Conservation (phyloP, 2,888 invertebrate genomes). For the Amorpha juglandis region DNA sequence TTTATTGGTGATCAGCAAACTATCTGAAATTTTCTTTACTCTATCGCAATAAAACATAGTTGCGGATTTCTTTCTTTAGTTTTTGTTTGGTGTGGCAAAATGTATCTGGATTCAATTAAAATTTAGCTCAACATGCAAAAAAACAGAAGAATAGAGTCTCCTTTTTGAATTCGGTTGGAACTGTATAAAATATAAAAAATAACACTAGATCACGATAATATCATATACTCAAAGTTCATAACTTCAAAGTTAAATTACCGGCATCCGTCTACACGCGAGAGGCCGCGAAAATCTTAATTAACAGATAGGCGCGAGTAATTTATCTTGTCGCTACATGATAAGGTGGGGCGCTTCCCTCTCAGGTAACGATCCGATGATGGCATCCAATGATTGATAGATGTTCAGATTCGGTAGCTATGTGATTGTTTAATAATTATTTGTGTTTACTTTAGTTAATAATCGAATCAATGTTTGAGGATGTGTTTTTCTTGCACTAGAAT, state of each 20-base stretch:
- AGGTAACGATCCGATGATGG: constrained; percentile 54
- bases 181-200: neutral
- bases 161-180: too few species aligned
- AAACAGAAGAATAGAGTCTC: too few species aligned
- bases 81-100: neutral
- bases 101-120: neutral
- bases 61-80: constrained; percentile 2
- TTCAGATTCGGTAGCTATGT: constrained; percentile 36
- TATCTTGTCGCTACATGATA: constrained; percentile 72
- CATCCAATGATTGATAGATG: constrained; percentile 50
- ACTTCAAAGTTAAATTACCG: constrained; percentile 76
- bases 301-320: constrained; percentile 78
- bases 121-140: too few species aligned
- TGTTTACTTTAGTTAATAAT: constrained; percentile 23
- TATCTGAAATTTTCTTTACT: constrained; percentile 55
- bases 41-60: constrained; percentile 19
- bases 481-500: too few species aligned
- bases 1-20: constrained; percentile 75
- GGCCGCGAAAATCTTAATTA: constrained; percentile 83
- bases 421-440: constrained; percentile 28
- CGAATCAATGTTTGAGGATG: neutral
- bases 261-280: constrained; percentile 77
- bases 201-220: constrained; percentile 23
- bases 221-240: constrained; percentile 46
- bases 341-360: constrained; percentile 53